phyloP scores from a whole-genome alignment of 2,888 invertebrate species.

The Drosophila kanekoi region DNA sequence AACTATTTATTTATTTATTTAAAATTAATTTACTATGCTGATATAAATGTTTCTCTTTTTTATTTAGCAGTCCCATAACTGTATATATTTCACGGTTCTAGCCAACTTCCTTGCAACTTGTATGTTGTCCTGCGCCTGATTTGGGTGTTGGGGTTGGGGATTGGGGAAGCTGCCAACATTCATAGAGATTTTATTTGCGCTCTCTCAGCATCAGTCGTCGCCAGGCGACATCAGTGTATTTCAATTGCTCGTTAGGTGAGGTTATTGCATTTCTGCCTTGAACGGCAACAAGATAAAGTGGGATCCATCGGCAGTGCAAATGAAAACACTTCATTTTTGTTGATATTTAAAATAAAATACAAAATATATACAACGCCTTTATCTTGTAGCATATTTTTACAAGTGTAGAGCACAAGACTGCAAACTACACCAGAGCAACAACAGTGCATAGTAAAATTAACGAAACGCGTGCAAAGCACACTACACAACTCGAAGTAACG shows the following conservation, averaged over 20 bases:
- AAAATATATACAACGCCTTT: slow-evolving; percentile 41
- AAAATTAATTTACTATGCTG: not conserved
- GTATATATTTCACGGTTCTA: not conserved
- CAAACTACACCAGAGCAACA: slow-evolving; percentile 32
- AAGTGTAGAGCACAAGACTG: slow-evolving; percentile 47
- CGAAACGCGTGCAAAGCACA: slow-evolving; percentile 60
- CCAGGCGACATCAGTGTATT: slow-evolving; percentile 61
- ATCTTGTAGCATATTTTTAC: slow-evolving; percentile 45
- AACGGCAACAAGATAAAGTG: slow-evolving; percentile 42
- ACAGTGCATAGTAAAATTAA: slow-evolving; percentile 53
- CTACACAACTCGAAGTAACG: slow-evolving; percentile 66
- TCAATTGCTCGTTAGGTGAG: slow-evolving; percentile 70
- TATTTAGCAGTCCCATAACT: too few relatives aligned
- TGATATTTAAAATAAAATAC: slow-evolving; percentile 36
- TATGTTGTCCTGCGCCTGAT: slow-evolving; percentile 32
- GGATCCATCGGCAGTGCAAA: slow-evolving; percentile 40
- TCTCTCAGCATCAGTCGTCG: slow-evolving; percentile 62
- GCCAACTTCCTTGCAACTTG: slow-evolving; percentile 45
- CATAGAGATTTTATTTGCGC: slow-evolving; percentile 35
- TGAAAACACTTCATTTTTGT: slow-evolving; percentile 53
- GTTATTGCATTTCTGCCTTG: slow-evolving; percentile 59
- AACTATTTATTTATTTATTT: not conserved
- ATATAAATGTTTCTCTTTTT: not conserved
- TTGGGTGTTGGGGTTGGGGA: slow-evolving; percentile 27
- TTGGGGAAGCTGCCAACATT: slow-evolving; percentile 42